Percentiles rank a stretch among this genome's conserved stretches.
Evolutionary conservation across 2,888 invertebrate species (phyloP).

Genomic region (Silvanus unidentatus): DNA sequence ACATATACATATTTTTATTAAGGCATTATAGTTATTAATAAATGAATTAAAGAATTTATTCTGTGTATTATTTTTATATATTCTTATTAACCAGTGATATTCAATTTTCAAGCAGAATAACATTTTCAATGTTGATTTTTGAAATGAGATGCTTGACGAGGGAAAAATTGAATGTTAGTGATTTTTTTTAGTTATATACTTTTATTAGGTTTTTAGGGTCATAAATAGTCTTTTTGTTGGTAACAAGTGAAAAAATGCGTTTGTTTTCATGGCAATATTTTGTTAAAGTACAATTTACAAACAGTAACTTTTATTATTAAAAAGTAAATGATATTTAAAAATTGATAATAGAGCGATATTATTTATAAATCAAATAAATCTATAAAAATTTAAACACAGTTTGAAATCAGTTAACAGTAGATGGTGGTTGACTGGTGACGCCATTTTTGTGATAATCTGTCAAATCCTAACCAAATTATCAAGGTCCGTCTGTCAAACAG

Average conservation of each 20-base stretch:
- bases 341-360: not conserved
- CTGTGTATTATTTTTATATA: no score
- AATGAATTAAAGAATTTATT: no score
- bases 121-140: no score
- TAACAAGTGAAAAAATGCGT: conserved; percentile 28
- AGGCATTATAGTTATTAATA: no score
- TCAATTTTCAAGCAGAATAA: no score
- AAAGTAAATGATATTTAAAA: not conserved
- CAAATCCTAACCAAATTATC: conserved; percentile 35
- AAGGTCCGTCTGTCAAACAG: conserved; percentile 37
- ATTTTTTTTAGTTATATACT: no score
- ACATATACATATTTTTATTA: no score
- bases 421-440: conserved; percentile 24
- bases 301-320: not conserved
- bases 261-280: conserved; percentile 36
- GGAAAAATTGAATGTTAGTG: no score
- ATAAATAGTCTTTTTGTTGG: conserved; percentile 17
- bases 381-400: not conserved
- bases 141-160: no score
- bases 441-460: conserved; percentile 38
- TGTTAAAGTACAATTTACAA: conserved; percentile 7
- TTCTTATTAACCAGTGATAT: no score
- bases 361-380: not conserved
- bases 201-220: no score
- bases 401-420: conserved; percentile 3